A percentile compares a stretch with the other conserved stretches of the same genome.
Evolutionary conservation across 1,140 invertebrate species (phyloP).

Genomic region (Sitophilus oryzae): DNA sequence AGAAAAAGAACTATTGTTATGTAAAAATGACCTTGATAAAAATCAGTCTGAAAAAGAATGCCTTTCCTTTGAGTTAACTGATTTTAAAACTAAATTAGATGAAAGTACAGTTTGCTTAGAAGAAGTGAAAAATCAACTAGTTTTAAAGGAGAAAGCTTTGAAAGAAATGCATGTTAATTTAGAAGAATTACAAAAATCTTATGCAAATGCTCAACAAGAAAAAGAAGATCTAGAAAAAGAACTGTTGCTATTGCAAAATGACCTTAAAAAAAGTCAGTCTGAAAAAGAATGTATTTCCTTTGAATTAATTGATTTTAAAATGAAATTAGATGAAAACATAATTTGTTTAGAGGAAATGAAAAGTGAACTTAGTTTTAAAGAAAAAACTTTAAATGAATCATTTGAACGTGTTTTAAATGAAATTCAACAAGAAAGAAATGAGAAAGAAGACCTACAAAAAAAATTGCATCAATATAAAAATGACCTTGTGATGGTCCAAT

Average conservation of each 20-base stretch:
- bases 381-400: neutral
- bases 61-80: neutral
- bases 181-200: neutral
- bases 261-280: neutral
- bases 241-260: neutral
- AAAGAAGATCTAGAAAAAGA: too few species aligned
- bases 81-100: neutral
- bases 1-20: neutral
- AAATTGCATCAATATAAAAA: too few species aligned
- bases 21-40: neutral
- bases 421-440: constrained; percentile 6
- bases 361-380: too few species aligned
- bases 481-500: too few species aligned
- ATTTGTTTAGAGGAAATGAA: neutral
- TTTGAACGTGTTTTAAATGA: neutral
- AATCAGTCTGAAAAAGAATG: neutral
- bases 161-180: neutral
- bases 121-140: neutral
- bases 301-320: neutral
- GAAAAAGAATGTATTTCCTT: neutral
- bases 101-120: neutral
- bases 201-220: too few species aligned
- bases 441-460: too few species aligned
- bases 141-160: neutral
- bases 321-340: neutral